Evolutionary conservation across 2,888 invertebrate species (phyloP).

Genomic region (Drosophila rubida): DNA sequence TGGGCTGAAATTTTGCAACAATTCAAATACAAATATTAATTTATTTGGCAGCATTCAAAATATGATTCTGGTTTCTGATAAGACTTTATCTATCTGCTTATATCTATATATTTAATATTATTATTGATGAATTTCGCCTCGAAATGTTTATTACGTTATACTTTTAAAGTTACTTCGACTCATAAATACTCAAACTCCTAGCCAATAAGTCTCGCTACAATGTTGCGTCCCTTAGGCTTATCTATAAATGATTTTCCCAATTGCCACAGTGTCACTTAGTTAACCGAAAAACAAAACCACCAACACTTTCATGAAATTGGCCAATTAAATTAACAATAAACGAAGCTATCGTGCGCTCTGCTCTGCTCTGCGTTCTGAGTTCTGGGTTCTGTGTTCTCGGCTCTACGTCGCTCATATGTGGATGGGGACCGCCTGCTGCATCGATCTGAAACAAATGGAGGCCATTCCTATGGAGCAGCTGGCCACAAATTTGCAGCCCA

Average conservation of each 20-base stretch:
- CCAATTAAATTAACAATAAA: constrained; percentile 82
- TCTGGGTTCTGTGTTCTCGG: neutral
- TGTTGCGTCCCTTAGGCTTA: constrained; percentile 19
- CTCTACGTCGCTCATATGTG: constrained; percentile 34
- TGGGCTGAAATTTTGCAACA: neutral
- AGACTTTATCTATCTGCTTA: too few relatives aligned
- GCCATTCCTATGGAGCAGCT: constrained; percentile 55
- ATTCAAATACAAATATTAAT: neutral
- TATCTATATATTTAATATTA: too few relatives aligned
- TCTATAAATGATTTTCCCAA: constrained; percentile 46
- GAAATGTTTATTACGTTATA: too few relatives aligned
- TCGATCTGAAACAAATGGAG: constrained; percentile 52
- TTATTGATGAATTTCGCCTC: too few relatives aligned
- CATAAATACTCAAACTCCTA: too few relatives aligned
- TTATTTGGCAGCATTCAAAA: too few relatives aligned
- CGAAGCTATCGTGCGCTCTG: constrained; percentile 50
- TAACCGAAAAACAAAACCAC: constrained; percentile 45
- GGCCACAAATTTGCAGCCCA: constrained; percentile 68
- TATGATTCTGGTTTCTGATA: too few relatives aligned
- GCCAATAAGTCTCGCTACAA: neutral
- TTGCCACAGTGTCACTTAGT: constrained; percentile 53
- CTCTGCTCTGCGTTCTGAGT: neutral
- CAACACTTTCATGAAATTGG: constrained; percentile 74
- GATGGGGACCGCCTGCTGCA: constrained; percentile 50
- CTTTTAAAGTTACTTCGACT: too few relatives aligned